Evolutionary conservation across 53 echinoderm and acorn worm genomes (phyloP), one percentile per base, ranked within the genome.

Genomic region (Astropecten irregularis): DNA sequence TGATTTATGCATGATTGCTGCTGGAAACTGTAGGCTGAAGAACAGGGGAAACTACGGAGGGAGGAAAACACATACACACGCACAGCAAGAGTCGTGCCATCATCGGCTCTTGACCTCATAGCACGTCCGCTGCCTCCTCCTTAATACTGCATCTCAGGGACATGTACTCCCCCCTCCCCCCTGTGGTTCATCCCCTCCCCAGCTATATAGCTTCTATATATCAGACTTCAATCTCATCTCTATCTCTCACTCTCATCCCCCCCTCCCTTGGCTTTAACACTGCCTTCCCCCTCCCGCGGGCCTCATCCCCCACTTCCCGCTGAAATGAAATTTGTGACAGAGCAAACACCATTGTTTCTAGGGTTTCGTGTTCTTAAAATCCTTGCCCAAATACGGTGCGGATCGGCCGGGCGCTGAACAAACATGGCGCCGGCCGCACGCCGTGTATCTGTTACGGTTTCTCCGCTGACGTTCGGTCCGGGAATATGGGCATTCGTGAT

Each of bases 291-390:
- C 79, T 77, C 79, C 79, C 79, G 61, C 61, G 61, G 79, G 79
- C 79, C 79, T 79, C 79, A 62, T 79, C 61, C 68, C n/a, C 79
- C 61, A 79, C 79, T 85, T 72, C 59, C 72, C 60, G 60, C 61
- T 50, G 63, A 85, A 85, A 85, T 71, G 72, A 71, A 71, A 85
- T 85, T 84, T 69, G 71, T 72, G 56, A 72, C 58, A 49, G 58
- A 72, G 72, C 72, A 85, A 85, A 85, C 85, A 85, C 59, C 58
- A 68, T 84, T 68, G 68, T 84, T 85, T 58, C 72, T 85, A 69
- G 70, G 79, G 85, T 85, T 85, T 85, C 85, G 72, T 72, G 85
- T 72, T 72, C 72, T 71, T 85, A 85, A 85, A 85, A 85, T 85
- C 72, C 85, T 85, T 85, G 85, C 47, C 85, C 85, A 85, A 85